These are phyloP conservation scores for Ceyx margarethae DNA, from an alignment of 2,113 vertebrate species.

Conservation along the genomic window DNA sequence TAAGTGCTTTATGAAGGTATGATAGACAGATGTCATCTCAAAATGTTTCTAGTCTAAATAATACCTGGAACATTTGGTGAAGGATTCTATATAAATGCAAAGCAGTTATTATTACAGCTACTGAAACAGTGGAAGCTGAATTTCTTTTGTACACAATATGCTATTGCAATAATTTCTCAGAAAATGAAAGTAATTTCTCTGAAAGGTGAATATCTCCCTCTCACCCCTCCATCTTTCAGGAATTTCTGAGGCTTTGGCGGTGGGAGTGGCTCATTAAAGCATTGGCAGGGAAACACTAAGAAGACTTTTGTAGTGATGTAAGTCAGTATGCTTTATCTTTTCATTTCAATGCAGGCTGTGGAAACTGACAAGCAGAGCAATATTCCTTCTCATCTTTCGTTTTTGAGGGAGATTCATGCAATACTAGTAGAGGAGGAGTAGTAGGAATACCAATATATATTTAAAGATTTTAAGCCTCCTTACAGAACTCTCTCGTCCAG, in stretches of 20 bases:
- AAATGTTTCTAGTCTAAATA: neutral
- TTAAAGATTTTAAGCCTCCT: neutral
- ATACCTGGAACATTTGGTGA: neutral
- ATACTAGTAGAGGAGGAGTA: neutral
- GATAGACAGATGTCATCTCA: neutral
- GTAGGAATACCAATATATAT: neutral
- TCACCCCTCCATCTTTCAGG: neutral
- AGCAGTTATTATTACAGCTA: neutral
- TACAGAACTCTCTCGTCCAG: neutral
- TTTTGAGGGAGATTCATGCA: neutral
- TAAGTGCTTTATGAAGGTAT: neutral
- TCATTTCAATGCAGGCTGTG: neutral
- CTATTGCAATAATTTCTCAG: neutral
- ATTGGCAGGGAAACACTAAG: neutral
- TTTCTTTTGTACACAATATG: neutral
- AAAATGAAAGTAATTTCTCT: neutral
- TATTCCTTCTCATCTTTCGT: neutral
- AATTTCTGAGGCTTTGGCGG: neutral
- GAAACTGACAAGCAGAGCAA: neutral
- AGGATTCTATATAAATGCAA: neutral
- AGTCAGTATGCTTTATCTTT: neutral
- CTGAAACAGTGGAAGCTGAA: neutral
- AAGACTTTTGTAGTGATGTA: neutral
- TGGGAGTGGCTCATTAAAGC: neutral
- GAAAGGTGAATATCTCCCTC: neutral